phyloP scores from a whole-genome alignment of 2,888 invertebrate species.

The Pristionchus mayeri region DNA sequence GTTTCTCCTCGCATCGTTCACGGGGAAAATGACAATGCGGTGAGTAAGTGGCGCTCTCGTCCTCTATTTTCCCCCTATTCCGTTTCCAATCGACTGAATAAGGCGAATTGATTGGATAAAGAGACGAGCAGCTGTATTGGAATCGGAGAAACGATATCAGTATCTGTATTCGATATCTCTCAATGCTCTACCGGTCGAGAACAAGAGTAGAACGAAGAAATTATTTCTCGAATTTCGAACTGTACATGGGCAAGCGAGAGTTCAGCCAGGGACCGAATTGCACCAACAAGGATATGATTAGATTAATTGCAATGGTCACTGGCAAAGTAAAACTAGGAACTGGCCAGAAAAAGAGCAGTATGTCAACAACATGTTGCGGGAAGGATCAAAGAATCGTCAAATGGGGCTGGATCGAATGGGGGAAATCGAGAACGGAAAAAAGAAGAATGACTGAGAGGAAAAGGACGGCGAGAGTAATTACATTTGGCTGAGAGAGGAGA shows the following conservation, averaged over 20 bases:
- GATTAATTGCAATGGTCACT: too few relatives aligned
- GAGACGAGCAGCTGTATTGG: not conserved
- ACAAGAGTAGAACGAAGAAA: too few relatives aligned
- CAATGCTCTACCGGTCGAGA: too few relatives aligned
- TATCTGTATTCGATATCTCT: too few relatives aligned
- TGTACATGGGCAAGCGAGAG: not conserved
- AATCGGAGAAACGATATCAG: not conserved
- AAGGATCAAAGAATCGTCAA: too few relatives aligned
- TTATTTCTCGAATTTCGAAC: too few relatives aligned
- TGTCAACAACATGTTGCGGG: too few relatives aligned
- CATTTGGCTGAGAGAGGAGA: not conserved
- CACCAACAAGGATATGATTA: too few relatives aligned
- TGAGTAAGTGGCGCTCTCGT: conserved; percentile 16
- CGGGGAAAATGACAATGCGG: not conserved
- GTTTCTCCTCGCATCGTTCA: not conserved
- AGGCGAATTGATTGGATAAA: too few relatives aligned
- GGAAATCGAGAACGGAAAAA: not conserved
- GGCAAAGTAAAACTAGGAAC: too few relatives aligned
- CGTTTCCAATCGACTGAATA: not conserved
- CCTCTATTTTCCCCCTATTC: not conserved
- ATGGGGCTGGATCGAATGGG: not conserved
- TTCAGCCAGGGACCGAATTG: not conserved
- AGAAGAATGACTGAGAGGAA: not conserved
- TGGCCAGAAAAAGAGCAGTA: too few relatives aligned
- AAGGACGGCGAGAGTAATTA: not conserved